These are phyloP conservation scores for Tachycineta bicolor DNA, from an alignment of 2,113 vertebrate species.

Conservation along the genomic window DNA sequence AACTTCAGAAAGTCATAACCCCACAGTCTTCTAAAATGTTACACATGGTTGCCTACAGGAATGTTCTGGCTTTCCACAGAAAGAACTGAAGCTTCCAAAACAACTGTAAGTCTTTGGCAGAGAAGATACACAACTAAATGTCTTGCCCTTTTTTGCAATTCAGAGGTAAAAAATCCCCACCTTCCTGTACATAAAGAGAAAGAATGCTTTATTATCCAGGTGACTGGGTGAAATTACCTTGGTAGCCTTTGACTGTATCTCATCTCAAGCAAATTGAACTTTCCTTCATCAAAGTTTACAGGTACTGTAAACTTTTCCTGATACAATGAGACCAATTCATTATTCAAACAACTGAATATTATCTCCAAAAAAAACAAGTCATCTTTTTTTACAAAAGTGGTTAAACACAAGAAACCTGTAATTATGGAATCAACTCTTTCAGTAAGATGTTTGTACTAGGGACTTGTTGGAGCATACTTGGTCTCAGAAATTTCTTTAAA, in stretches of 20 bases:
- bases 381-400: neutral
- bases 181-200: neutral
- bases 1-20: neutral
- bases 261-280: neutral
- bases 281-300: neutral
- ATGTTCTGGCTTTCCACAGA: neutral
- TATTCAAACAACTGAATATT: neutral
- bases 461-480: neutral
- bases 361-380: neutral
- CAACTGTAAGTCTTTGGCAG: neutral
- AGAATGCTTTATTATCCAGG: neutral
- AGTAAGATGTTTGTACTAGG: neutral
- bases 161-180: rapidly evolving
- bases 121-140: neutral
- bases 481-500: neutral
- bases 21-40: neutral
- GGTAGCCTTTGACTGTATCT: neutral
- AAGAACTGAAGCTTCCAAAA: neutral
- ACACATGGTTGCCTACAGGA: neutral
- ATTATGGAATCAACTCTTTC: neutral
- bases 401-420: neutral
- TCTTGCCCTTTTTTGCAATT: neutral
- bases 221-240: neutral
- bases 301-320: neutral
- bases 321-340: neutral